Conservation (phyloP, 2,113 vertebrate genomes). For the Lanius collurio region DNA sequence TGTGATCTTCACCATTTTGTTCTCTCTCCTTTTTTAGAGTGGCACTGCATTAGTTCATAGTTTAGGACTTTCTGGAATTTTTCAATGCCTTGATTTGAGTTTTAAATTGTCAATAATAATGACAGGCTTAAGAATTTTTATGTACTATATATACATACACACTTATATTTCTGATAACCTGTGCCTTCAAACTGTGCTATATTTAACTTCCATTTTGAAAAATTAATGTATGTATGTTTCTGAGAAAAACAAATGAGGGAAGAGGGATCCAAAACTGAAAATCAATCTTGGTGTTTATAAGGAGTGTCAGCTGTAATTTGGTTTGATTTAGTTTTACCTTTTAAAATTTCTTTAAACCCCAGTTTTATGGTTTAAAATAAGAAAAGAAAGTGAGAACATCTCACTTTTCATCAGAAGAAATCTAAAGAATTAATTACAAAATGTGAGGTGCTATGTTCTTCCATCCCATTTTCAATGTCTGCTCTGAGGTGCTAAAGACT, state of each 20-base stretch:
- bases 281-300: background rate
- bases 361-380: background rate
- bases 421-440: background rate
- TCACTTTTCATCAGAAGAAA: background rate
- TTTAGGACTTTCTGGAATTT: background rate
- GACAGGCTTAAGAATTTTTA: background rate
- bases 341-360: background rate
- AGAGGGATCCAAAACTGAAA: background rate
- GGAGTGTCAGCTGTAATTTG: background rate
- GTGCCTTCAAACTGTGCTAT: background rate
- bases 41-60: background rate
- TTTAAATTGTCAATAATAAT: background rate
- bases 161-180: background rate
- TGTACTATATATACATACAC: background rate
- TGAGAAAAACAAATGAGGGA: background rate
- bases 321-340: background rate
- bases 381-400: background rate
- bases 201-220: background rate
- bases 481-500: background rate
- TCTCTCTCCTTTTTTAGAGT: background rate
- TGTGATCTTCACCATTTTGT: constrained; percentile 5
- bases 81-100: background rate
- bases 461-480: background rate
- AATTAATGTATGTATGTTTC: background rate
- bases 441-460: background rate